Conservation (phyloP, 2,797 vertebrate species). For the Eulemur coronatus region DNA sequence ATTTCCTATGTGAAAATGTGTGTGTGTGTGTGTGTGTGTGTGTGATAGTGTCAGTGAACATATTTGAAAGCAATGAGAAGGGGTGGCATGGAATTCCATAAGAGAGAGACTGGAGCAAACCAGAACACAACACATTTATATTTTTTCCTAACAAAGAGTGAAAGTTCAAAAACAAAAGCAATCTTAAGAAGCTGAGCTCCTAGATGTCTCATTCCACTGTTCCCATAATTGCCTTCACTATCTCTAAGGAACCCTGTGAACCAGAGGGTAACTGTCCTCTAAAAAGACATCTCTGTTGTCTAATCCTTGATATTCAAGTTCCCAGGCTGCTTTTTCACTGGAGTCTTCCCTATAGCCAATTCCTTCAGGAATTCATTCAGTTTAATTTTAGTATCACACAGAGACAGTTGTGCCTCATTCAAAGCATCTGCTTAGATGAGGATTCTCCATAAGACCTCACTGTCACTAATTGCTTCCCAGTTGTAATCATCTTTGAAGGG, state of each 20-base stretch:
- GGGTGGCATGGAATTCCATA: background rate
- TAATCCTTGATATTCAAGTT: background rate
- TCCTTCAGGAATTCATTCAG: constrained; percentile 13
- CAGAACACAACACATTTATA: background rate
- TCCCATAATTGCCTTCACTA: background rate
- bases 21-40: background rate
- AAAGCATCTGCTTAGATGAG: constrained; percentile 13
- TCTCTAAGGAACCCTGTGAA: background rate
- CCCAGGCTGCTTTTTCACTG: background rate
- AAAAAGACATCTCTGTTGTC: background rate
- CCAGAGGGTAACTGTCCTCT: background rate
- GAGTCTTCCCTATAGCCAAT: background rate
- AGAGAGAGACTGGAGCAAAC: background rate
- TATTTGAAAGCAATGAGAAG: background rate
- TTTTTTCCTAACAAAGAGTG: background rate
- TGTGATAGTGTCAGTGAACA: background rate
- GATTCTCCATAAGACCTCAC: background rate
- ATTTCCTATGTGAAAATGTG: background rate
- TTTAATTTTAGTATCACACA: background rate
- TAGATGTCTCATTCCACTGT: background rate
- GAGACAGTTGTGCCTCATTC: background rate
- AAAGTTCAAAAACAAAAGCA: background rate
- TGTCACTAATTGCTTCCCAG: background rate
- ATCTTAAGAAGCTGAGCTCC: background rate
- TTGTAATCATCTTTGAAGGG: constrained; percentile 34